phyloP scores from a whole-genome alignment of 2,797 vertebrate species.

The Garrulus glandarius region DNA sequence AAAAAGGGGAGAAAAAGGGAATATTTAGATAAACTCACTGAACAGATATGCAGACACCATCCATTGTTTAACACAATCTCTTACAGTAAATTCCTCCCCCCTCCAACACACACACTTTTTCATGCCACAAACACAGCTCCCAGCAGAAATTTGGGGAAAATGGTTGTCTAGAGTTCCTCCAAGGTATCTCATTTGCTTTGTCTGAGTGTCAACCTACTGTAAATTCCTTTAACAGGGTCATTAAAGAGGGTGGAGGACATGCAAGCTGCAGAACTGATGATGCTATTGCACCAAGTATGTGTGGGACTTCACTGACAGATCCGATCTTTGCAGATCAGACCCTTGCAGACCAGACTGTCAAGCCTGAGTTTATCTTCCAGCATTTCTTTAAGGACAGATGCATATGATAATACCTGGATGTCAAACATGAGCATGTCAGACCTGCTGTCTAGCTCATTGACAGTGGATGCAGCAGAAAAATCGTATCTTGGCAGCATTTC shows the following conservation, averaged over 20 bases:
- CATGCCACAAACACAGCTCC: not conserved
- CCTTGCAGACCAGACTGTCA: not conserved
- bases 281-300: not conserved
- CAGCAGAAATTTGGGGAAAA: not conserved
- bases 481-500: not conserved
- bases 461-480: not conserved
- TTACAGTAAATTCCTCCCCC: not conserved
- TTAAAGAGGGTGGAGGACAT: not conserved
- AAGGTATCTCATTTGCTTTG: not conserved
- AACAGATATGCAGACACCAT: not conserved
- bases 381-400: not conserved
- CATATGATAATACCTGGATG: not conserved
- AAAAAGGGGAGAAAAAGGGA: not conserved
- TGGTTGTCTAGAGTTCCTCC: not conserved
- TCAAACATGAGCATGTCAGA: not conserved
- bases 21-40: slow-evolving; percentile 27
- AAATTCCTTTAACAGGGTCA: not conserved
- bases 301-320: not conserved
- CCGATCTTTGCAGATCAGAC: not conserved
- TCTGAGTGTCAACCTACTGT: not conserved
- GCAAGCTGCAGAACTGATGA: not conserved
- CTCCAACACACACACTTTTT: not conserved
- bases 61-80: not conserved
- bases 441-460: not conserved
- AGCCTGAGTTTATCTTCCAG: not conserved